Conservation (phyloP, 2,797 vertebrate genomes). For the Propithecus deckenii region DNA sequence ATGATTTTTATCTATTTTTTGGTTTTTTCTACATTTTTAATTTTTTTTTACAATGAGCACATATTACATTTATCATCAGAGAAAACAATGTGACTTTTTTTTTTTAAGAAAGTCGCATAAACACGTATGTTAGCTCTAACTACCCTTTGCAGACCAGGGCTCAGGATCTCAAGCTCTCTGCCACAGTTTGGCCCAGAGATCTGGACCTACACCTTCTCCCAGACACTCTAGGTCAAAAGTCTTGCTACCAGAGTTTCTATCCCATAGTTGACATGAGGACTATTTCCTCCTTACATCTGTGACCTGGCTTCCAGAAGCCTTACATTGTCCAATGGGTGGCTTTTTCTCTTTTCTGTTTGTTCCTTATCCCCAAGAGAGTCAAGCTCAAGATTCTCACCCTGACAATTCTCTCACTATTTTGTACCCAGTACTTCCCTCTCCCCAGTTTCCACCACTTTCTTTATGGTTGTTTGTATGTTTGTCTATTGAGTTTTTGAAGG, state of each 20-base stretch:
- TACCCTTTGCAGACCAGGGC: background rate
- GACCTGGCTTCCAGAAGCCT: background rate
- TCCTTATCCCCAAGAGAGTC: background rate
- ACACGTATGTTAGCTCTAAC: background rate
- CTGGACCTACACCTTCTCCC: background rate
- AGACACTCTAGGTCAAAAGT: background rate
- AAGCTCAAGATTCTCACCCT: background rate
- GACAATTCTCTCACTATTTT: background rate
- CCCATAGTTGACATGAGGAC: background rate
- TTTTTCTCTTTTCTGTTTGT: background rate
- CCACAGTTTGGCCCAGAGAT: background rate
- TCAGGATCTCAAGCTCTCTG: background rate
- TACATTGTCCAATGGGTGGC: background rate
- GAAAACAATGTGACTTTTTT: background rate
- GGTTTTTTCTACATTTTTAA: background rate
- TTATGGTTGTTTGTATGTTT: background rate
- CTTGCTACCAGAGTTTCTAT: background rate
- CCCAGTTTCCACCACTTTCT: background rate
- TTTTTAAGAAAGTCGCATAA: background rate
- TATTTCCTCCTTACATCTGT: background rate
- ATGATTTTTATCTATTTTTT: background rate
- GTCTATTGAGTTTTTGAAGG: background rate
- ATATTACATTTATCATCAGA: background rate
- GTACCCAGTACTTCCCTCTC: background rate
- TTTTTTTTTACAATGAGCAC: background rate